Evolutionary conservation across 2,113 vertebrate genomes (phyloP).

Genomic region (Dicrurus megarhynchus): DNA sequence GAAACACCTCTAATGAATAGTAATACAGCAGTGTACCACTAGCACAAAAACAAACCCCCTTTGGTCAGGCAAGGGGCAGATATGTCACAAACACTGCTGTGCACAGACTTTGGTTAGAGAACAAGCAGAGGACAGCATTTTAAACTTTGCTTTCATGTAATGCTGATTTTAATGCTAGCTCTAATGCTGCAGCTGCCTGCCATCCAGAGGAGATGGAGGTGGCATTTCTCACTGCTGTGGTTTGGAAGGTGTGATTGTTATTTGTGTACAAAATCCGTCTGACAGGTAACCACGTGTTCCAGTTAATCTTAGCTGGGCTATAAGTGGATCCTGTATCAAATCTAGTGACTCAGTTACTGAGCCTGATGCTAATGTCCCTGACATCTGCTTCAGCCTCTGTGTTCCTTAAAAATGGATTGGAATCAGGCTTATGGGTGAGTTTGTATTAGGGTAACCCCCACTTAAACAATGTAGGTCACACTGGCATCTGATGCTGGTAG

Average conservation of each 20-base stretch:
- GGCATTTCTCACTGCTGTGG: neutral
- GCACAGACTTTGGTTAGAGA: neutral
- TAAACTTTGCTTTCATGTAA: neutral
- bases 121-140: neutral
- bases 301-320: conserved; percentile 13
- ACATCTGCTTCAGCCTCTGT: neutral
- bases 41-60: neutral
- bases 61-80: neutral
- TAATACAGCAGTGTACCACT: neutral
- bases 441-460: neutral
- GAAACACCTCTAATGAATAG: neutral
- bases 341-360: neutral
- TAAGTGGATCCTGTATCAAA: neutral
- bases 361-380: neutral
- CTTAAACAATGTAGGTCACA: neutral
- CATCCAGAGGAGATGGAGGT: neutral
- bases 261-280: neutral
- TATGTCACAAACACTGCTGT: neutral
- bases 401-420: neutral
- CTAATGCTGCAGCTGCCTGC: neutral
- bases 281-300: conserved; percentile 21
- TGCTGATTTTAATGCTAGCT: neutral
- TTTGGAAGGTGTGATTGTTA: neutral
- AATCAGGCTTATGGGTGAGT: neutral
- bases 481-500: neutral